Evolutionary conservation across 2,888 invertebrate genomes (phyloP), one percentile per base, ranked within the genome.

Genomic region (Sarcophaga rosellei): DNA sequence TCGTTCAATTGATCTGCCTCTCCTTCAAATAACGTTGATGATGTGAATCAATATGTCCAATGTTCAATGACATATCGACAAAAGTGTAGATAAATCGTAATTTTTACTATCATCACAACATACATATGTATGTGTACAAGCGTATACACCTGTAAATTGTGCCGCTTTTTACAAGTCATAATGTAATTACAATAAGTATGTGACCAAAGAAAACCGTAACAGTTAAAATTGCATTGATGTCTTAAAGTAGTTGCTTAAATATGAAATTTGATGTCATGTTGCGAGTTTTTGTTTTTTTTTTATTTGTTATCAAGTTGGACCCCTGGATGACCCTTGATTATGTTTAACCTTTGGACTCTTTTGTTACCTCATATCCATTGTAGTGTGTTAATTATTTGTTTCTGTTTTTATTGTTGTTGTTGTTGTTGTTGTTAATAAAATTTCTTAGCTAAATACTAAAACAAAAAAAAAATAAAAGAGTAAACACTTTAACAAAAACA

Each of bases 321-420:
- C 61, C 68, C 45, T 69, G n/a, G 15, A 4, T 68, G 68, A 77
- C 61, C 77, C 47, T 69, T 68, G 68, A 53, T 53, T 68, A 45
- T 12, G 20, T 68, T 45, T 77, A 70, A 20, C 68, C 69, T 84
- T 74, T 84, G 74, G 69, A 84, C 83, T 47, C 73, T 25, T 66
- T 10, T 20, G 21, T 59, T 63, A 44, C 63, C 70, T 79, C n/a
- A 20, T 53, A 69, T 17, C 15, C 53, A 53, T 53, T 53, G 45
- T 11, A 45, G 45, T 68, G 21, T 20, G 12, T 68, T 12, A 47
- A 45, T 15, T 68, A 45, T 68, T 68, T 20, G 44, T 10, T 66
- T 15, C 15, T 53, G 53, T 15, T 53, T 53, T 15, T 53, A 1
- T 53, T 15, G 0, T 47, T 47, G 4, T 12, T 47, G 15, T 53